Evolutionary conservation across 2,797 vertebrate genomes (phyloP).

Genomic region (Lagocephalus sceleratus): DNA sequence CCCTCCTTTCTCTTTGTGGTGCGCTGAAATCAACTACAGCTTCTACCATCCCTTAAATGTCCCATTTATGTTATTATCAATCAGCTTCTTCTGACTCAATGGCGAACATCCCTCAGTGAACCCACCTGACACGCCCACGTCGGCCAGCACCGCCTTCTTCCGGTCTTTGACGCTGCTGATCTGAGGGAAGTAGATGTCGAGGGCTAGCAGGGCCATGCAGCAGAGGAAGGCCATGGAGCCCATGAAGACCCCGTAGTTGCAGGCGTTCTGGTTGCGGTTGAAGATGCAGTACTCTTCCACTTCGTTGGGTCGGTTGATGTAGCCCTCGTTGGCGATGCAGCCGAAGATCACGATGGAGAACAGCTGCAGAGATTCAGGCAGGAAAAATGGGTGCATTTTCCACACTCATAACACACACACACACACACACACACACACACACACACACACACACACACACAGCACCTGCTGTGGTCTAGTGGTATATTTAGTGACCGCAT

Average conservation of each 20-base stretch:
- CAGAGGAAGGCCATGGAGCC: conserved; percentile 92
- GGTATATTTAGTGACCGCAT: too few relatives aligned
- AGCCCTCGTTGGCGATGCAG: conserved; percentile 95
- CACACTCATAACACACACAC: neutral
- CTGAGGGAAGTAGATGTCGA: conserved; percentile 95
- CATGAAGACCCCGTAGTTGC: conserved; percentile 90
- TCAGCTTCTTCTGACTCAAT: neutral
- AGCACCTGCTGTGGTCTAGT: conserved; percentile 26
- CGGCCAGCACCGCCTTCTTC: conserved; percentile 92
- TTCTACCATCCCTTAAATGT: too few relatives aligned
- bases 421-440: neutral
- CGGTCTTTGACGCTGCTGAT: conserved; percentile 98
- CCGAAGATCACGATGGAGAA: conserved; percentile 96
- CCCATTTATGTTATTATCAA: neutral
- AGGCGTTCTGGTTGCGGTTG: conserved; percentile 92
- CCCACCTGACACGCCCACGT: conserved; percentile 88
- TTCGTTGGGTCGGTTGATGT: conserved; percentile 80
- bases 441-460: neutral
- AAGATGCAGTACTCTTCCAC: conserved; percentile 90
- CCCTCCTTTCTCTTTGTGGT: neutral
- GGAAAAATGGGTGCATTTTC: neutral
- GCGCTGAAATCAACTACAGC: too few relatives aligned
- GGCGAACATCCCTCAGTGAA: too few relatives aligned
- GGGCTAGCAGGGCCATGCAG: conserved; percentile 88
- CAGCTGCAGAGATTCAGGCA: conserved; percentile 68